phyloP scores from a whole-genome alignment of 2,888 invertebrate genomes.

The Salticus scenicus region DNA sequence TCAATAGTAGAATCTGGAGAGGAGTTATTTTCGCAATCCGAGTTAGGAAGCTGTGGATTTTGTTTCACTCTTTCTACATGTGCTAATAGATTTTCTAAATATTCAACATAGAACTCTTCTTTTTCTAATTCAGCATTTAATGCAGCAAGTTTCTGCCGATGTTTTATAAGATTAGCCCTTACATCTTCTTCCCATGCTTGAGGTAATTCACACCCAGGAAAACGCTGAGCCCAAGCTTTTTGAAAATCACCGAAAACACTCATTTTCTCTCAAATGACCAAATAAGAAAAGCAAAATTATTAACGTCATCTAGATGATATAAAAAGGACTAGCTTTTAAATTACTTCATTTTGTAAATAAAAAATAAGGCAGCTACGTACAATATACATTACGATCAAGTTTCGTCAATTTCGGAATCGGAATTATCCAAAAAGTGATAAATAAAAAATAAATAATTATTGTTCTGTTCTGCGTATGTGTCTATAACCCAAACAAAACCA shows the following conservation, averaged over 20 bases:
- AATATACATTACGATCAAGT: too few relatives aligned
- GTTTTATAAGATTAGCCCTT: constrained; percentile 90
- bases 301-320: background rate
- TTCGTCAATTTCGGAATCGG: too few relatives aligned
- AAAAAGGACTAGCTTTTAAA: background rate
- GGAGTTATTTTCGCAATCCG: constrained; percentile 13
- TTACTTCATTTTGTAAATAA: background rate
- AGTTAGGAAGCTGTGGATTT: constrained; percentile 28
- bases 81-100: constrained; percentile 87
- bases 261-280: constrained; percentile 75
- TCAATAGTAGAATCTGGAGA: background rate
- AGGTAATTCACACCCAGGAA: constrained; percentile 91
- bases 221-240: constrained; percentile 92
- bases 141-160: constrained; percentile 88
- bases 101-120: constrained; percentile 92
- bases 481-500: too few relatives aligned
- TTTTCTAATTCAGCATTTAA: constrained; percentile 90
- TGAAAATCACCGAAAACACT: constrained; percentile 94
- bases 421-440: too few relatives aligned
- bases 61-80: constrained; percentile 78
- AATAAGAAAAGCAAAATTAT: background rate
- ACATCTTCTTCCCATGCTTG: constrained; percentile 91
- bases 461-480: too few relatives aligned
- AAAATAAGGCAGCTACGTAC: background rate
- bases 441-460: too few relatives aligned